Evolutionary conservation across 2,113 vertebrate genomes (phyloP).

Genomic region (Prinia subflava): DNA sequence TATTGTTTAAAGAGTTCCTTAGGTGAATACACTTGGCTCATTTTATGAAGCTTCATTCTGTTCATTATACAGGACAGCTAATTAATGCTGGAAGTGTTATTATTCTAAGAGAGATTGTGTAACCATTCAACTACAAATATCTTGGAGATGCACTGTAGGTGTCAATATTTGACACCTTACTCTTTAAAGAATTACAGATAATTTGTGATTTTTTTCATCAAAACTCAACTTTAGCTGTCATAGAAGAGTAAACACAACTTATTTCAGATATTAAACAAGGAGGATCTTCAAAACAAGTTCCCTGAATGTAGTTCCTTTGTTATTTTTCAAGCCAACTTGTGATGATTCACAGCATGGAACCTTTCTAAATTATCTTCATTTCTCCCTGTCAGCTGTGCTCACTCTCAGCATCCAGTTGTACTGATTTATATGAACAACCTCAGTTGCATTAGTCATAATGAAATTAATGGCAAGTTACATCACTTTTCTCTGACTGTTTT

Average conservation of each 20-base stretch:
- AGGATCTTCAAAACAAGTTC: constrained; percentile 22
- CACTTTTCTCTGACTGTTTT: neutral
- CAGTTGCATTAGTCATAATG: constrained; percentile 47
- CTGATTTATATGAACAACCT: constrained; percentile 51
- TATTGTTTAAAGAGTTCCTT: constrained; percentile 60
- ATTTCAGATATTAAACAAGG: constrained; percentile 51
- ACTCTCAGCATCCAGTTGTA: constrained; percentile 45
- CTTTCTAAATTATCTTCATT: constrained; percentile 56
- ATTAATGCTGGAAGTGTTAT: constrained; percentile 60
- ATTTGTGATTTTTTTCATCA: neutral
- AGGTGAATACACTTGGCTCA: constrained; percentile 43
- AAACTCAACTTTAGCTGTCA: constrained; percentile 11
- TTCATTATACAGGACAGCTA: constrained; percentile 63
- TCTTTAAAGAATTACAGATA: constrained; percentile 23
- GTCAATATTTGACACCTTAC: constrained; percentile 56
- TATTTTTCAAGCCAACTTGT: constrained; percentile 38
- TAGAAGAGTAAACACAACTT: constrained; percentile 1
- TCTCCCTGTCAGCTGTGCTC: constrained; percentile 27
- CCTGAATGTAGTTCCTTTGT: constrained; percentile 25
- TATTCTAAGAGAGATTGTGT: constrained; percentile 41
- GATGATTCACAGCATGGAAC: constrained; percentile 53
- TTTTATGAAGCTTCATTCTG: constrained; percentile 49
- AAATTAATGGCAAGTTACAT: constrained; percentile 18
- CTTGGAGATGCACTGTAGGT: constrained; percentile 11
- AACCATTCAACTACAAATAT: constrained; percentile 19